Conservation (phyloP, 2,888 invertebrate species). For the Auanema sp. region DNA sequence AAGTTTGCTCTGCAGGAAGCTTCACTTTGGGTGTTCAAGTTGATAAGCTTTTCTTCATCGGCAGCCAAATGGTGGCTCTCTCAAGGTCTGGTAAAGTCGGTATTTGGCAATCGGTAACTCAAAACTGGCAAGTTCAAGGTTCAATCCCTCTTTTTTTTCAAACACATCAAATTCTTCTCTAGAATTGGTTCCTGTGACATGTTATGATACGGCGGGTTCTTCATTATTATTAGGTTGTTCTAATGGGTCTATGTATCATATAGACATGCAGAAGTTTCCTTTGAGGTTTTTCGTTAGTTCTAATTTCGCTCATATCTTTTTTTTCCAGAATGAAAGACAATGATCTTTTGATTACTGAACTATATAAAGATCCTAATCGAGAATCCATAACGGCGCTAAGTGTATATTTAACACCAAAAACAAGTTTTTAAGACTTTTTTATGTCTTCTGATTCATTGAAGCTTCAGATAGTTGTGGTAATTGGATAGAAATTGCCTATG, state of each 20-base stretch:
- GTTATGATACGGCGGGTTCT: constrained; percentile 89
- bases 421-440: constrained; percentile 72
- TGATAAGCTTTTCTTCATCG: constrained; percentile 94
- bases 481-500: constrained; percentile 99
- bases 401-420: constrained; percentile 97
- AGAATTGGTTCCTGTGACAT: constrained; percentile 90
- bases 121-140: constrained; percentile 83
- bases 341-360: constrained; percentile 91
- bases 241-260: constrained; percentile 73
- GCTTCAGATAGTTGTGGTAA: constrained; percentile 86
- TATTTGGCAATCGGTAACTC: constrained; percentile 99
- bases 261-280: constrained; percentile 96
- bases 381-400: constrained; percentile 97
- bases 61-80: constrained; percentile 93
- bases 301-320: not conserved
- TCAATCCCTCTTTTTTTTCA: constrained; percentile 4
- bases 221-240: constrained; percentile 91
- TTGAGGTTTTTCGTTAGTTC: constrained; percentile 20
- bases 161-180: too few species aligned
- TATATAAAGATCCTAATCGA: constrained; percentile 86
- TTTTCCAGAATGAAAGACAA: constrained; percentile 98
- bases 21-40: constrained; percentile 75
- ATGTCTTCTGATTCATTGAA: not conserved
- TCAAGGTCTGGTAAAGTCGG: constrained; percentile 90
- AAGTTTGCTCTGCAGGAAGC: constrained; percentile 32